These are phyloP conservation scores for Acromyrmex charruanus DNA, from an alignment of 1,140 invertebrate genomes.

Conservation along the genomic window DNA sequence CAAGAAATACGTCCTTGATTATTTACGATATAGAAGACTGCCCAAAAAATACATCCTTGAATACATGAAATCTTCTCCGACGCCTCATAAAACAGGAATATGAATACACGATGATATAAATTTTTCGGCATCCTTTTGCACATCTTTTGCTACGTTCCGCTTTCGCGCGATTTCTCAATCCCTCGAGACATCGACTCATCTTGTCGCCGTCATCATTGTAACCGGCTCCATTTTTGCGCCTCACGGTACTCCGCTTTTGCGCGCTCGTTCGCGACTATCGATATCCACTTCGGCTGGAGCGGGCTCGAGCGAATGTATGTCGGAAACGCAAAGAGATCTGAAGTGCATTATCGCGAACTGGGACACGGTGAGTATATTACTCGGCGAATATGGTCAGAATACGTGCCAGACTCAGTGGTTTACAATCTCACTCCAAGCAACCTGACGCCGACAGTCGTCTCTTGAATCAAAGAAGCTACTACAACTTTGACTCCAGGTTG, in stretches of 20 bases:
- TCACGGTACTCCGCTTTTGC: conserved; percentile 48
- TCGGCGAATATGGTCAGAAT: conserved; percentile 59
- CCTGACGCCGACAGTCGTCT: not conserved
- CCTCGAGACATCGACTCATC: conserved; percentile 24
- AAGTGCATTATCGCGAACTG: conserved; percentile 58
- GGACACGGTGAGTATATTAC: conserved; percentile 56
- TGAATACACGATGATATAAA: not conserved
- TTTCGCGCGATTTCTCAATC: conserved; percentile 61
- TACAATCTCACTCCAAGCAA: conserved; percentile 34
- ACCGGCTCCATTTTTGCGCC: conserved; percentile 53
- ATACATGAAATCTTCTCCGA: not conserved
- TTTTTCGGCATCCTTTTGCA: conserved; percentile 24
- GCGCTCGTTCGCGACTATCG: conserved; percentile 24
- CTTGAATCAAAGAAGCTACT: conserved; percentile 28
- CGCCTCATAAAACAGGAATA: not conserved
- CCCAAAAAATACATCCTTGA: not conserved
- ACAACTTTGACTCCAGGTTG: not conserved
- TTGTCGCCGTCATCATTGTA: conserved; percentile 46
- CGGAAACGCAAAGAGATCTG: conserved; percentile 59
- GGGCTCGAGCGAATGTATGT: conserved; percentile 50
- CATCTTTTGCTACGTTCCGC: conserved; percentile 39
- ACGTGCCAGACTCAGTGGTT: conserved; percentile 38
- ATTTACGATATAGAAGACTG: not conserved
- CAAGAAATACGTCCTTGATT: too few species aligned
- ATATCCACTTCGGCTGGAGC: conserved; percentile 42